Evolutionary conservation across 2,888 invertebrate genomes (phyloP).

Genomic region (Dastarcus helophoroides): DNA sequence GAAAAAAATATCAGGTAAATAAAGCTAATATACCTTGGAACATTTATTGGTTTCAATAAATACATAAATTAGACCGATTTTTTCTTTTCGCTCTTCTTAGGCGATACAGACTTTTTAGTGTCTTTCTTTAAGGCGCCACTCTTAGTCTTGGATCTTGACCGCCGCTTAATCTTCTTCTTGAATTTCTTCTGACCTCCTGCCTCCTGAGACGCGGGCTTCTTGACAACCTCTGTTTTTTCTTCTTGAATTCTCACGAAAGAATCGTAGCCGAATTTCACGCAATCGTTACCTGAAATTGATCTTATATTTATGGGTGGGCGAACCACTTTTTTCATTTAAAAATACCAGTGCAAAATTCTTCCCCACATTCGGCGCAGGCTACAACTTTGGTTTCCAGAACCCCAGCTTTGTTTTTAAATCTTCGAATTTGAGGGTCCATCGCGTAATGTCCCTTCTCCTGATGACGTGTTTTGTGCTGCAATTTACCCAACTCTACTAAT

Average conservation of each 20-base stretch:
- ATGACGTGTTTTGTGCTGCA: conserved; percentile 59
- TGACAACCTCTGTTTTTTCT: conserved; percentile 20
- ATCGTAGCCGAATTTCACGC: conserved; percentile 47
- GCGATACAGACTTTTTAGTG: conserved; percentile 23
- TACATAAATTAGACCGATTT: too few relatives aligned
- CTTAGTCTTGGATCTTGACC: conserved; percentile 29
- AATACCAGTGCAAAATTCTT: conserved; percentile 71
- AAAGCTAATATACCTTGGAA: too few relatives aligned
- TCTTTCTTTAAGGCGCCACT: conserved; percentile 17
- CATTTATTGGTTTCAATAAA: too few relatives aligned
- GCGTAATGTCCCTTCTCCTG: conserved; percentile 57
- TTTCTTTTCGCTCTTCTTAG: conserved; percentile 11
- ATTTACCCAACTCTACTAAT: conserved; percentile 70
- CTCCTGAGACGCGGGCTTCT: conserved; percentile 32
- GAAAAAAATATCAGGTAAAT: too few relatives aligned
- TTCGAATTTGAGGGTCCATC: conserved; percentile 55
- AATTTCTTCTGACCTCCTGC: conserved; percentile 29
- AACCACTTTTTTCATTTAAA: conserved; percentile 7
- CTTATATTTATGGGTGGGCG: neutral
- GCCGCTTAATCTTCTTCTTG: conserved; percentile 27
- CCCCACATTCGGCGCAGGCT: conserved; percentile 70
- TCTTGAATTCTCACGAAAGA: conserved; percentile 40
- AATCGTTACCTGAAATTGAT: conserved; percentile 37
- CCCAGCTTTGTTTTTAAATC: conserved; percentile 73
- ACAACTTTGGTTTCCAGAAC: conserved; percentile 66